Conservation (phyloP, 2,113 vertebrate genomes). For the Seriola aureovittata region DNA sequence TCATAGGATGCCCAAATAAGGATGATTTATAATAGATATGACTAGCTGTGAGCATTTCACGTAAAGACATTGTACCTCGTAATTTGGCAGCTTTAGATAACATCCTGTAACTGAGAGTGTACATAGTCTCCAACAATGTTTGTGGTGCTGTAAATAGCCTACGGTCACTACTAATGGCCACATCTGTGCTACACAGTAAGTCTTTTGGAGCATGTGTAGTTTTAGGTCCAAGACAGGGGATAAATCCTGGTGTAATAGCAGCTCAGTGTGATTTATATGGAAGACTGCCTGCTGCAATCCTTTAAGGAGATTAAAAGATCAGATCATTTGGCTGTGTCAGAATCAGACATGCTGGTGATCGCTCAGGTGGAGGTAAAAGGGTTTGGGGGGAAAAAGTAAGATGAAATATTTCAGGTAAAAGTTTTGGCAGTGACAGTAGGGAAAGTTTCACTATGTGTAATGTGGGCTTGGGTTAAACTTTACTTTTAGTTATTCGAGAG, state of each 20-base stretch:
- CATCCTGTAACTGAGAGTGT: background rate
- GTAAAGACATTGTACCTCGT: background rate
- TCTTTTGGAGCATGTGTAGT: constrained; percentile 1
- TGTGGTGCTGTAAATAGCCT: background rate
- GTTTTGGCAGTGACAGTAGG: background rate
- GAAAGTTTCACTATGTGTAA: constrained; percentile 23
- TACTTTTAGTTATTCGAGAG: constrained; percentile 2
- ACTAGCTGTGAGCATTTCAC: constrained; percentile 2
- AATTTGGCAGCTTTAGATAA: constrained; percentile 5
- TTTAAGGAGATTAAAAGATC: constrained; percentile 71
- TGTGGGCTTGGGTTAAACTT: constrained; percentile 7
- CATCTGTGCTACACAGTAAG: background rate
- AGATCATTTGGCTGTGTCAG: constrained; percentile 54
- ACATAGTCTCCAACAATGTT: background rate
- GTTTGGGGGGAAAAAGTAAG: background rate
- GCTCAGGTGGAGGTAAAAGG: constrained; percentile 55
- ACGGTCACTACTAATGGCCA: background rate
- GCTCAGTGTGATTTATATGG: constrained; percentile 53
- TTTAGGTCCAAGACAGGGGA: background rate
- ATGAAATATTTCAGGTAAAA: constrained; percentile 9
- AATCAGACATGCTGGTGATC: constrained; percentile 28
- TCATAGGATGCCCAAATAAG: background rate
- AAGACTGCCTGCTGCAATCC: constrained; percentile 32
- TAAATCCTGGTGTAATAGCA: constrained; percentile 37
- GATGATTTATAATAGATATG: background rate